These are phyloP conservation scores for Delichon dasypus DNA, from an alignment of 2,797 vertebrate genomes.

Conservation along the genomic window DNA sequence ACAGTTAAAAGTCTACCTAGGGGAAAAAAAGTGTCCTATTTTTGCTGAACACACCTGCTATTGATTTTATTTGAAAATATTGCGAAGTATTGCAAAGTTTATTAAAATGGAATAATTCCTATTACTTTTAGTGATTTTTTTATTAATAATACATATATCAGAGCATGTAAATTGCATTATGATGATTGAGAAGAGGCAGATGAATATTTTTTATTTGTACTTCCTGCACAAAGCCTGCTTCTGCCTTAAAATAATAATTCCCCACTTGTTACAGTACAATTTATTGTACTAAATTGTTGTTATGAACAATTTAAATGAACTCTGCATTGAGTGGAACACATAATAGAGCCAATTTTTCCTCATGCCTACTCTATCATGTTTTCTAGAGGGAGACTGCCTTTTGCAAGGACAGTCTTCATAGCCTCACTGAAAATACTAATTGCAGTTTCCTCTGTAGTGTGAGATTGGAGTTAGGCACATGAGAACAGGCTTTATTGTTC, in stretches of 20 bases:
- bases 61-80: neutral
- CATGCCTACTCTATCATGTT: neutral
- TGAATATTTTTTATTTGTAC: neutral
- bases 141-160: neutral
- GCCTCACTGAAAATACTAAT: neutral
- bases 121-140: neutral
- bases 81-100: neutral
- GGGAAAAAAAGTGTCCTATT: neutral
- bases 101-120: neutral
- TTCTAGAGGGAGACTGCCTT: neutral
- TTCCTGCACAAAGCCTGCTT: neutral
- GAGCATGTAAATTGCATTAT: neutral
- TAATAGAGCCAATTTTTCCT: neutral
- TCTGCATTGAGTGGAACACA: neutral
- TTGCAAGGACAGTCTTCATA: neutral
- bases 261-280: neutral
- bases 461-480: neutral
- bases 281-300: neutral
- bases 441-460: neutral
- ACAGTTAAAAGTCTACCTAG: neutral
- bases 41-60: neutral
- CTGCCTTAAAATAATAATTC: neutral
- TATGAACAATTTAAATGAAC: neutral
- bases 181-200: neutral
- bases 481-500: neutral